phyloP scores from a whole-genome alignment of 1,140 invertebrate genomes.

The Drosophila neocordata region DNA sequence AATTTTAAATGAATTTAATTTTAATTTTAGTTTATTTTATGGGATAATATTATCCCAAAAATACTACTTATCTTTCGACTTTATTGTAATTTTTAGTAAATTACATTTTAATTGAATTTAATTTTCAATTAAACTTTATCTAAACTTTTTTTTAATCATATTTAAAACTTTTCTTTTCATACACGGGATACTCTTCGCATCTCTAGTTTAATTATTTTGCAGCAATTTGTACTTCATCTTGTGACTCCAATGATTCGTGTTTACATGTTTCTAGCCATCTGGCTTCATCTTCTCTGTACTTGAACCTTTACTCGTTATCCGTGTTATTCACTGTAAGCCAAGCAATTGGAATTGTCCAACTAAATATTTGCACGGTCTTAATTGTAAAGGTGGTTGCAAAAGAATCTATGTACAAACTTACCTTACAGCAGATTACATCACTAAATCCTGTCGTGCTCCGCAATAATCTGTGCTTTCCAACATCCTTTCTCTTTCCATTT shows the following conservation, averaged over 20 bases:
- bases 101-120: no score
- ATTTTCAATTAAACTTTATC: neutral
- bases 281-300: slow-evolving; percentile 11
- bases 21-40: no score
- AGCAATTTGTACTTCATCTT: neutral
- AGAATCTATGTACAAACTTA: neutral
- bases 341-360: slow-evolving; percentile 26
- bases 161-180: neutral
- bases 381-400: slow-evolving; percentile 43
- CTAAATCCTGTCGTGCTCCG: slow-evolving; percentile 56
- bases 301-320: slow-evolving; percentile 1
- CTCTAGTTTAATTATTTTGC: slow-evolving; percentile 9
- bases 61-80: no score
- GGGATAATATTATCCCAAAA: no score
- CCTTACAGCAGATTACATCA: slow-evolving; percentile 53
- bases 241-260: slow-evolving; percentile 31
- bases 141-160: neutral
- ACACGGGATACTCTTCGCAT: neutral
- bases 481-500: neutral
- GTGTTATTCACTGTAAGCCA: neutral
- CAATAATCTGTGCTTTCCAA: slow-evolving; percentile 44
- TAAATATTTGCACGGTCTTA: slow-evolving; percentile 63
- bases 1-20: no score
- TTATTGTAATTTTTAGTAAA: no score
- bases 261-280: slow-evolving; percentile 45